A percentile compares a stretch with the other conserved stretches of the same genome.
phyloP scores from a whole-genome alignment of 2,888 invertebrate species.

The Laspeyria flexula region DNA sequence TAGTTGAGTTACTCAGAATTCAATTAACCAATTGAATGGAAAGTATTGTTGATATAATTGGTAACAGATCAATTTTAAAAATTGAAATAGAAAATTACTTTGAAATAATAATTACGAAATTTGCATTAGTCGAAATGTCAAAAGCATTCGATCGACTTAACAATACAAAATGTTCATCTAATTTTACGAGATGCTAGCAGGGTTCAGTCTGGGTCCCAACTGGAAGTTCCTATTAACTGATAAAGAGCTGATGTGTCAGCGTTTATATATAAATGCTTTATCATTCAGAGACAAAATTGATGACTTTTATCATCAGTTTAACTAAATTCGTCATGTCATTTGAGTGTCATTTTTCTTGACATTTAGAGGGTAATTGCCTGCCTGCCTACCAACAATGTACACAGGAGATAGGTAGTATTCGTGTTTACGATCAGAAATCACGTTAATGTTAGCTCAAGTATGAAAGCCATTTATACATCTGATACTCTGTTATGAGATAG shows the following conservation, averaged over 20 bases:
- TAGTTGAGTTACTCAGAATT: conserved; percentile 3
- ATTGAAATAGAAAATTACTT: neutral
- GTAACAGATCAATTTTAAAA: neutral
- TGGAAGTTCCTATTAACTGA: conserved; percentile 6
- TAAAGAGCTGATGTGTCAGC: conserved; percentile 7
- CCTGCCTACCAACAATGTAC: neutral
- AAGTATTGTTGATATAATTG: no score
- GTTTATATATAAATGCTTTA: conserved; percentile 5
- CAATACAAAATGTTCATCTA: neutral
- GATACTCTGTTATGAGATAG: conserved; percentile 6
- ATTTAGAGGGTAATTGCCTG: neutral
- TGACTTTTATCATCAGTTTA: conserved; percentile 1
- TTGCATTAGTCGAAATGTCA: no score
- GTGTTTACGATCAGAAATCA: neutral
- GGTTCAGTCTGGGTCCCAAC: conserved; percentile 1
- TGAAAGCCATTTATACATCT: neutral
- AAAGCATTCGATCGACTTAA: neutral
- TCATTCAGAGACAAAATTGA: conserved; percentile 3
- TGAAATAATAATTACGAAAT: no score
- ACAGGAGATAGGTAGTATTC: neutral
- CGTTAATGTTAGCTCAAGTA: neutral
- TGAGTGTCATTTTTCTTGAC: neutral
- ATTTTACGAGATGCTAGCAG: neutral
- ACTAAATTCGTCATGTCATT: neutral
- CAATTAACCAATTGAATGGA: neutral